Evolutionary conservation across 2,797 vertebrate species (phyloP).

Genomic region (Chrysocyon brachyurus): DNA sequence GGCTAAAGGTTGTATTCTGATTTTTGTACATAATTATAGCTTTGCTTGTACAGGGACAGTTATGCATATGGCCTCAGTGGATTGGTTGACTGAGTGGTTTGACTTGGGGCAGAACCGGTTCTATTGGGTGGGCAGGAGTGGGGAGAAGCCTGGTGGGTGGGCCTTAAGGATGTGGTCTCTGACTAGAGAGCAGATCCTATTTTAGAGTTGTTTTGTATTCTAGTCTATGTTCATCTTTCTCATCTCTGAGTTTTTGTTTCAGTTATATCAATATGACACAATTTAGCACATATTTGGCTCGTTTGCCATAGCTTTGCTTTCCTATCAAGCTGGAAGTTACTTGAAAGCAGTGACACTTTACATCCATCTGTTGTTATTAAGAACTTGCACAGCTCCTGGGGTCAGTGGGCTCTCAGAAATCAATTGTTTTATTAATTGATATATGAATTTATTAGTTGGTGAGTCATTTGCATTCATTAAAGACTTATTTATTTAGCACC

Average conservation of each 20-base stretch:
- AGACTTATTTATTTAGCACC: not conserved
- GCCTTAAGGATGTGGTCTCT: not conserved
- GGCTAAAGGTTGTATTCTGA: not conserved
- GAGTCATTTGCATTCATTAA: not conserved
- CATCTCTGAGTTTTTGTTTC: constrained; percentile 26
- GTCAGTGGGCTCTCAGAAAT: not conserved
- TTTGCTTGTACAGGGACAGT: not conserved
- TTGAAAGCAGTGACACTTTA: constrained; percentile 21
- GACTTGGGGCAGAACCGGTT: not conserved
- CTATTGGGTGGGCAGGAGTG: not conserved
- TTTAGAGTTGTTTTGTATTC: constrained; percentile 2
- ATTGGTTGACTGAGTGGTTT: not conserved
- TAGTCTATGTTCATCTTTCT: not conserved
- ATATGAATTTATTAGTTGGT: not conserved
- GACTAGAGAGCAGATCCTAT: not conserved
- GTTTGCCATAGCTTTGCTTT: not conserved
- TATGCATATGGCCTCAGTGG: not conserved
- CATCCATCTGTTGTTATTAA: not conserved
- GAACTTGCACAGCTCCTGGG: not conserved
- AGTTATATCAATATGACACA: not conserved
- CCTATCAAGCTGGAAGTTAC: not conserved
- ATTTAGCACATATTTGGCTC: constrained; percentile 33
- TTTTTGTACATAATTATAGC: not conserved
- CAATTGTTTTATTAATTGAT: not conserved
- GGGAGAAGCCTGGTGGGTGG: not conserved